These are phyloP conservation scores for Papilio gigon DNA, from an alignment of 2,888 invertebrate genomes.

Conservation along the genomic window DNA sequence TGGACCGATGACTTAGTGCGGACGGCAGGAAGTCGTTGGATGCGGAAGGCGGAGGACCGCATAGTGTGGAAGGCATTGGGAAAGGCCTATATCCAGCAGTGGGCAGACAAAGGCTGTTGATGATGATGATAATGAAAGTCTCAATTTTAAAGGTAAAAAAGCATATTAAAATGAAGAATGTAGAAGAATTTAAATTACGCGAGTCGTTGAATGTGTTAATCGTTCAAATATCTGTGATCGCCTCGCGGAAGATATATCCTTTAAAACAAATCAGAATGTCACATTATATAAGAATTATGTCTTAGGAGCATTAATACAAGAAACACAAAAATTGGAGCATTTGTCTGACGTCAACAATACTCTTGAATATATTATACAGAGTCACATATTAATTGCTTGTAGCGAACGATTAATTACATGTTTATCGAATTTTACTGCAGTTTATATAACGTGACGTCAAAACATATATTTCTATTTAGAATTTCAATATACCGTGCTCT, in stretches of 20 bases:
- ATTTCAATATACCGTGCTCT: slow-evolving; percentile 33
- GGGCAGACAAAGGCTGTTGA: no score
- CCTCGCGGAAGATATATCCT: slow-evolving; percentile 46
- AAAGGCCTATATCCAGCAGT: no score
- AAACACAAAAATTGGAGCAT: slow-evolving; percentile 54
- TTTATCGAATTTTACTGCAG: slow-evolving; percentile 54
- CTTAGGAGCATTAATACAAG: slow-evolving; percentile 45
- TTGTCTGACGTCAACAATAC: slow-evolving; percentile 70
- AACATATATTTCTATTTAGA: slow-evolving; percentile 43
- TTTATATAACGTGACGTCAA: slow-evolving; percentile 52
- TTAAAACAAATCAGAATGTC: slow-evolving; percentile 61
- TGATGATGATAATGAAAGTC: no score
- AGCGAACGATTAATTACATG: slow-evolving; percentile 64
- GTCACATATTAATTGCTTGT: slow-evolving; percentile 67
- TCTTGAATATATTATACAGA: slow-evolving; percentile 59
- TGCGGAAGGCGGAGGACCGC: no score
- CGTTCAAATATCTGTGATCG: slow-evolving; percentile 25
- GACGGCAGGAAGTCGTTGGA: no score
- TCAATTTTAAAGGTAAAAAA: background rate
- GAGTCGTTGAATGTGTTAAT: slow-evolving; percentile 25
- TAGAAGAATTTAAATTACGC: background rate
- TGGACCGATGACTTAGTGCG: no score
- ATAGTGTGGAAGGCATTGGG: no score
- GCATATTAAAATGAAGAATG: background rate
- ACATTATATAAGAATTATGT: slow-evolving; percentile 67